Base-by-base conservation (phyloP, 2,797 vertebrate genomes). In the Oophaga sylvatica region DNA sequence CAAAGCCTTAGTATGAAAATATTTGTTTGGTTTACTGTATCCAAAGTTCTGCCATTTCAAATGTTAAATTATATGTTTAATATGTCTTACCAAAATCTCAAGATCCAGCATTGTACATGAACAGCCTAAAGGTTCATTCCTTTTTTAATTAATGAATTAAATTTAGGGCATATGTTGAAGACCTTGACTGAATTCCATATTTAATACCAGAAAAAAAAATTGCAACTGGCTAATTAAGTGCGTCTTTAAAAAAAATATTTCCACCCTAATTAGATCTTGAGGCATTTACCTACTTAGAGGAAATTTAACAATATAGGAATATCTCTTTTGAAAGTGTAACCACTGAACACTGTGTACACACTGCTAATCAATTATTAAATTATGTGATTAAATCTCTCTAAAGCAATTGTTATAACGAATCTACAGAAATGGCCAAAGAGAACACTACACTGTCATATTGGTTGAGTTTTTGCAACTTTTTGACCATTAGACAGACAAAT, bases 201-300 rank as follows among this genome's bases (percentile, higher is more conserved):
- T 70, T 80, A 70, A 70, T 79, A 20, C n/a, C 84, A 68, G 29
- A 60, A 70, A 78, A 26, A 26, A 79, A 86, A 19, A 71, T 15
- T 45, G 4, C 77, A 67, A 65, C 26, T 75, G 81, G 56, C 79
- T 87, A 82, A 87, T 82, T 81, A 87, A 82, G 80, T 76, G 48
- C 59, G 8, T 87, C 68, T 67, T 65, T 65, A 81, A 71, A 81
- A 75, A 86, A 19, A 60, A 0, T 16, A 65, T 56, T 41, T 82
- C 59, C 19, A 35, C 16, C 10, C 26, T 76, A 87, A 82, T 82
- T 87, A 82, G 70, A 81, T 76, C 86, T 57, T 35, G 59, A 45
- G 86, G 86, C 68, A 82, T 19, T 53, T 53, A n/a, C 20, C 48
- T 70, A 22, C 67, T 86, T 73, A 62, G 26, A 81, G 20, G 26